Evolutionary conservation across 2,888 invertebrate genomes (phyloP).

Genomic region (Pyrrhosoma nymphula): DNA sequence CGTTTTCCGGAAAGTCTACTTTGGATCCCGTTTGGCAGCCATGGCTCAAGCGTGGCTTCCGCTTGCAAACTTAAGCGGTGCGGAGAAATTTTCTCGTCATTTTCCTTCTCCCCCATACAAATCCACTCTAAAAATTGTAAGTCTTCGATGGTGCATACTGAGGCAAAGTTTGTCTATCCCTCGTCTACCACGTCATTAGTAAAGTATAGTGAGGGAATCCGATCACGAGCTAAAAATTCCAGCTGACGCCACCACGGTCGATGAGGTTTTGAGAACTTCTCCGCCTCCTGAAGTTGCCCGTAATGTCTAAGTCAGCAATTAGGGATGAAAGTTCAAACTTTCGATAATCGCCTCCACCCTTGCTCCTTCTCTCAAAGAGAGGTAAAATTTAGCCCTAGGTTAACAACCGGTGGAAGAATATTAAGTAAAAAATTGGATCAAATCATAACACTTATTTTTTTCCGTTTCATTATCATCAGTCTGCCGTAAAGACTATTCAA

Average conservation of each 20-base stretch:
- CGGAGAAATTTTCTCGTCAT: not conserved
- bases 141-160: not conserved
- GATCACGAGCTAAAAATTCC: not conserved
- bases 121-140: not conserved
- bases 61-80: not conserved
- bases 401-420: not conserved
- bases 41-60: not conserved
- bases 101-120: not conserved
- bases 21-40: not conserved
- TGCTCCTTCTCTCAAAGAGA: not conserved
- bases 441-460: no score
- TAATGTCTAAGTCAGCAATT: constrained; percentile 7
- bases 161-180: not conserved
- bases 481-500: no score
- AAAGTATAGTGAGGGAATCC: not conserved
- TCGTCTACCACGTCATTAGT: not conserved
- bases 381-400: not conserved
- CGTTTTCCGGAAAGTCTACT: not conserved
- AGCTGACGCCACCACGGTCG: not conserved
- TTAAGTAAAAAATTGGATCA: not conserved
- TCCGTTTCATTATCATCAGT: no score
- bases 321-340: not conserved
- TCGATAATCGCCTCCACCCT: not conserved
- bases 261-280: not conserved
- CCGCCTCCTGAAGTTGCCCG: not conserved